phyloP scores from a whole-genome alignment of 2,113 vertebrate species.

The Stictonetta naevosa region DNA sequence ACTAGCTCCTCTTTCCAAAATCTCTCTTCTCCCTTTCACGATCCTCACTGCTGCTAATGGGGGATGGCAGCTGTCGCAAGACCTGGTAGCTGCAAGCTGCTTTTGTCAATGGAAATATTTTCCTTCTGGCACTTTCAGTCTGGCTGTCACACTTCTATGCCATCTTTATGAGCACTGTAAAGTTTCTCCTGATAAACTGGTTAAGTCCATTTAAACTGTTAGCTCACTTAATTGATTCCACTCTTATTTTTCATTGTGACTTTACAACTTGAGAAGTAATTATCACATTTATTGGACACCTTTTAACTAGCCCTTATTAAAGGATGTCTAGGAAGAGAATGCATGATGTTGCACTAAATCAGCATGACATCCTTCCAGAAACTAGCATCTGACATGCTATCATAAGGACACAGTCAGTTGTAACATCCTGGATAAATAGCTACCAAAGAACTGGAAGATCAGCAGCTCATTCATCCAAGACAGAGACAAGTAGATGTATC shows the following conservation, averaged over 20 bases:
- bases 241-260: constrained; percentile 2
- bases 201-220: neutral
- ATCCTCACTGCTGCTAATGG: neutral
- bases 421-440: constrained; percentile 26
- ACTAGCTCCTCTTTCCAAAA: neutral
- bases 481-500: neutral
- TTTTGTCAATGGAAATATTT: neutral
- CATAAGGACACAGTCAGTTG: neutral
- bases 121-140: neutral
- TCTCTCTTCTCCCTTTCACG: neutral
- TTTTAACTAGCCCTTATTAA: constrained; percentile 41
- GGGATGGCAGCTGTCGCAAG: neutral
- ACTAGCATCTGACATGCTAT: neutral
- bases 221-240: neutral
- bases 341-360: constrained; percentile 32
- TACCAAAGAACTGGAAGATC: constrained; percentile 11
- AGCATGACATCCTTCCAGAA: constrained; percentile 31
- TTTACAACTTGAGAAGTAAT: neutral
- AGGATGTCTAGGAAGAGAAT: constrained; percentile 12
- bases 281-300: neutral
- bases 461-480: neutral
- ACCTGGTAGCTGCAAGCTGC: neutral
- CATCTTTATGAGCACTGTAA: neutral
- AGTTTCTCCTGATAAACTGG: neutral
- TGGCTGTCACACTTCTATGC: neutral